Percentiles rank a stretch among this genome's conserved stretches.
Evolutionary conservation across 2,113 vertebrate species (phyloP).

Genomic region (Myotis davidii): DNA sequence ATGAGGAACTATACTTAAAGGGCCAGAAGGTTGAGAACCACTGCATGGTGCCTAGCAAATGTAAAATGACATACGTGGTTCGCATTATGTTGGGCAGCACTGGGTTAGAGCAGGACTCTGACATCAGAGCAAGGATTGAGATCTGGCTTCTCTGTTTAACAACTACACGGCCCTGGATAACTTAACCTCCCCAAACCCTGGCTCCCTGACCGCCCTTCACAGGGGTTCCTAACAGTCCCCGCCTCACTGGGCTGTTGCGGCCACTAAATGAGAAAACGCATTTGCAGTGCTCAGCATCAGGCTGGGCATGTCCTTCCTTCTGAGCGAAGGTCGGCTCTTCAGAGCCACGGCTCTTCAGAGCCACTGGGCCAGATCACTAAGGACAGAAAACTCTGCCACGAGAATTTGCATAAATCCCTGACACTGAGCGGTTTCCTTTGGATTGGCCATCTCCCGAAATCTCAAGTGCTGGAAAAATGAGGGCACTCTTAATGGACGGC

Average conservation of each 20-base stretch:
- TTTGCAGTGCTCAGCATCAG: rapidly evolving
- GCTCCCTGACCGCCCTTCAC: neutral
- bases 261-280: neutral
- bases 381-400: neutral
- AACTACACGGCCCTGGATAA: no score
- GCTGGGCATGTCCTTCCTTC: neutral
- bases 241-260: neutral
- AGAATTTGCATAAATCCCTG: neutral
- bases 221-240: neutral
- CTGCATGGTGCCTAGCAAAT: neutral
- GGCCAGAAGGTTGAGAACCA: no score
- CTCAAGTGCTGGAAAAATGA: neutral
- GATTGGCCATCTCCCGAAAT: slow-evolving; percentile 17
- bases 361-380: neutral
- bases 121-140: neutral
- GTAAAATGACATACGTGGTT: neutral
- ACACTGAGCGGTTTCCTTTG: slow-evolving; percentile 33
- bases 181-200: neutral
- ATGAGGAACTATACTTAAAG: no score
- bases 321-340: neutral
- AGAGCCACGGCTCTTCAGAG: neutral
- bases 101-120: neutral
- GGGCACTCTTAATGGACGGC: neutral
- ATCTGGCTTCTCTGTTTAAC: neutral
- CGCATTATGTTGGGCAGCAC: neutral